phyloP scores from a whole-genome alignment of 2,888 invertebrate genomes.

The Tachina lurida region DNA sequence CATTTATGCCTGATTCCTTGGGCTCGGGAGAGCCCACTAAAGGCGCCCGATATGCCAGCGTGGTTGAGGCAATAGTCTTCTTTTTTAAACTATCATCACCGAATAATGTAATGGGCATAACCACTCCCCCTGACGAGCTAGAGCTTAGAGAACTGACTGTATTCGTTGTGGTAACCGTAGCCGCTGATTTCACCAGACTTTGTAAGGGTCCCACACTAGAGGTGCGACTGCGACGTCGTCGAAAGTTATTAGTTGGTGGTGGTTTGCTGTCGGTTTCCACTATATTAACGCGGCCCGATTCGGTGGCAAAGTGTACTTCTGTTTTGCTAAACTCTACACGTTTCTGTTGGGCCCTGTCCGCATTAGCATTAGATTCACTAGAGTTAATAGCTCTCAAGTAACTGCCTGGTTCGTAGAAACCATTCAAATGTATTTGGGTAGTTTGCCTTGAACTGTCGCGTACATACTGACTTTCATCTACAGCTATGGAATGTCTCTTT shows the following conservation, averaged over 20 bases:
- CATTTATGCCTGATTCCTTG: constrained; percentile 62
- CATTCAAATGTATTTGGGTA: constrained; percentile 81
- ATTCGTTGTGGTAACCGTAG: constrained; percentile 74
- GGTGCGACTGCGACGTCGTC: constrained; percentile 87
- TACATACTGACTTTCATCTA: constrained; percentile 84
- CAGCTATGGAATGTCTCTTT: constrained; percentile 85
- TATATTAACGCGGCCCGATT: constrained; percentile 92
- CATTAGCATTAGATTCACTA: constrained; percentile 40
- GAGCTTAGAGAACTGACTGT: constrained; percentile 59
- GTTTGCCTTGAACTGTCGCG: constrained; percentile 80
- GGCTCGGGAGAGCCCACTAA: constrained; percentile 74
- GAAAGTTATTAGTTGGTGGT: constrained; percentile 91
- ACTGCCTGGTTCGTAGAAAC: constrained; percentile 71
- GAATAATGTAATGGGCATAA: constrained; percentile 86
- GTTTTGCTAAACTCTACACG: constrained; percentile 93
- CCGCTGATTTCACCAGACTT: constrained; percentile 78
- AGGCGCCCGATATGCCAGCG: constrained; percentile 77
- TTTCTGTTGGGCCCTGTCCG: constrained; percentile 84
- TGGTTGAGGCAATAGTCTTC: constrained; percentile 75
- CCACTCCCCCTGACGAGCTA: constrained; percentile 70
- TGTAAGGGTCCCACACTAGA: constrained; percentile 83
- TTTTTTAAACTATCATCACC: constrained; percentile 83
- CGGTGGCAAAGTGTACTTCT: constrained; percentile 93
- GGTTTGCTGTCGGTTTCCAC: constrained; percentile 95
- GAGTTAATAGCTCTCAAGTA: constrained; percentile 44